These are phyloP conservation scores for Drosophila atroscutellata DNA, from an alignment of 2,888 invertebrate species.

Conservation along the genomic window DNA sequence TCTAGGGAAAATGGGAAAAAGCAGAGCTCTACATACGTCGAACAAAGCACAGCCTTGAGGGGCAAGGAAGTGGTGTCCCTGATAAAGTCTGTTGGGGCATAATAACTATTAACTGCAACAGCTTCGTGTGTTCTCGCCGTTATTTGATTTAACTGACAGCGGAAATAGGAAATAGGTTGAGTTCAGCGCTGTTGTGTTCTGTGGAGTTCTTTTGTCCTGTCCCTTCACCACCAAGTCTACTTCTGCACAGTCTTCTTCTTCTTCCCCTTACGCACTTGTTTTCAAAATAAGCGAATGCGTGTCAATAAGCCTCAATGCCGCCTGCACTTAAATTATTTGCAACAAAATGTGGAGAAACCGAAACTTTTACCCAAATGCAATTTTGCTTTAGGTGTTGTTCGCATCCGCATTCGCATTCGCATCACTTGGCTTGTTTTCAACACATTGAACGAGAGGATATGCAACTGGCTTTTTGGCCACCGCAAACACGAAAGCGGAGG, in stretches of 20 bases:
- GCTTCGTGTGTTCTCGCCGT: slow-evolving; percentile 45
- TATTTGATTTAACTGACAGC: slow-evolving; percentile 66
- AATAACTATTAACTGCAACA: slow-evolving; percentile 50
- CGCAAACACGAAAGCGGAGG: slow-evolving; percentile 59
- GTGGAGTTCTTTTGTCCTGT: slow-evolving; percentile 2
- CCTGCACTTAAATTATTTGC: slow-evolving; percentile 77
- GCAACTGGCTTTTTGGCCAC: slow-evolving; percentile 65
- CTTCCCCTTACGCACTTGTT: slow-evolving; percentile 45
- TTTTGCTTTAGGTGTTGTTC: slow-evolving; percentile 71
- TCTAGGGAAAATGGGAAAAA: slow-evolving; percentile 1
- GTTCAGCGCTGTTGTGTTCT: slow-evolving; percentile 18
- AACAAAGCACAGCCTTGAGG: neutral
- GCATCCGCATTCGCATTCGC: slow-evolving; percentile 27
- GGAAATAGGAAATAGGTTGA: slow-evolving; percentile 40
- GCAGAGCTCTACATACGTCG: slow-evolving; percentile 22
- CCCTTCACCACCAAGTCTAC: neutral
- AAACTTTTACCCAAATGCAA: slow-evolving; percentile 74
- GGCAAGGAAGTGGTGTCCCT: neutral
- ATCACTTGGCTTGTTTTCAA: slow-evolving; percentile 68
- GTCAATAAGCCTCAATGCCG: slow-evolving; percentile 75
- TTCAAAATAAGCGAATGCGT: slow-evolving; percentile 72
- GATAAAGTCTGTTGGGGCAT: slow-evolving; percentile 57
- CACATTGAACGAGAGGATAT: slow-evolving; percentile 37
- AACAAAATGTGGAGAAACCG: slow-evolving; percentile 62
- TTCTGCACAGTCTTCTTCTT: neutral